These are phyloP conservation scores for Manis javanica DNA, from an alignment of 2,797 vertebrate species.

Conservation along the genomic window DNA sequence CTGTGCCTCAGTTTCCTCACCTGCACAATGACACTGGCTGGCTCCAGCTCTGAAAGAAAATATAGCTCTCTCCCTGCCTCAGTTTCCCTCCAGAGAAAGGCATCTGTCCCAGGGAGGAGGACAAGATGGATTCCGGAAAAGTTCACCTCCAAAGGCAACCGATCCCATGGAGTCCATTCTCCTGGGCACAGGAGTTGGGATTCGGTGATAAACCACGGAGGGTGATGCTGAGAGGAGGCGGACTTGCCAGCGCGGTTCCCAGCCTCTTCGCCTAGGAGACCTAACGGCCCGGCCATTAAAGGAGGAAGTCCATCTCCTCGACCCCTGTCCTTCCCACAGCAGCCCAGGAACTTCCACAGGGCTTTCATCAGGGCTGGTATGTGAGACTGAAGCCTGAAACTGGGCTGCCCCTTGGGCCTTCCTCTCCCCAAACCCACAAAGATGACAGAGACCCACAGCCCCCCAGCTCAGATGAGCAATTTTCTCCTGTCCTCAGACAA, in stretches of 20 bases:
- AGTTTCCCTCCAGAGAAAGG: neutral
- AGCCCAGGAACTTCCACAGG: neutral
- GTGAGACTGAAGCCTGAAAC: neutral
- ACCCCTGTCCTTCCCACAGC: neutral
- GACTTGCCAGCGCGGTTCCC: neutral
- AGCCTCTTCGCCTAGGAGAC: neutral
- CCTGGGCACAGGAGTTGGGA: neutral
- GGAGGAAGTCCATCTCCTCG: neutral
- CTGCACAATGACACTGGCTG: neutral
- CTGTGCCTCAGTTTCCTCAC: constrained; percentile 1
- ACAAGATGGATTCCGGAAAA: neutral
- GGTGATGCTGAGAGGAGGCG: neutral
- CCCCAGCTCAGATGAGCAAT: neutral
- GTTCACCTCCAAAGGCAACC: neutral
- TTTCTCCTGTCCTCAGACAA: neutral
- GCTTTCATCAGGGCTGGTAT: neutral
- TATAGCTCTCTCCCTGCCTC: neutral
- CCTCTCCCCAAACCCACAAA: neutral
- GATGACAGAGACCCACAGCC: neutral
- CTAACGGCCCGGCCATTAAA: neutral
- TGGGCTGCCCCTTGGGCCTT: neutral
- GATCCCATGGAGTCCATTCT: neutral
- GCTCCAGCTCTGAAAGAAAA: neutral
- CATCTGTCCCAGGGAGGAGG: neutral
- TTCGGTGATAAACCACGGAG: too few species aligned